Evolutionary conservation across 1,140 invertebrate species (phyloP).

Genomic region (Belonocnema kinseyi): DNA sequence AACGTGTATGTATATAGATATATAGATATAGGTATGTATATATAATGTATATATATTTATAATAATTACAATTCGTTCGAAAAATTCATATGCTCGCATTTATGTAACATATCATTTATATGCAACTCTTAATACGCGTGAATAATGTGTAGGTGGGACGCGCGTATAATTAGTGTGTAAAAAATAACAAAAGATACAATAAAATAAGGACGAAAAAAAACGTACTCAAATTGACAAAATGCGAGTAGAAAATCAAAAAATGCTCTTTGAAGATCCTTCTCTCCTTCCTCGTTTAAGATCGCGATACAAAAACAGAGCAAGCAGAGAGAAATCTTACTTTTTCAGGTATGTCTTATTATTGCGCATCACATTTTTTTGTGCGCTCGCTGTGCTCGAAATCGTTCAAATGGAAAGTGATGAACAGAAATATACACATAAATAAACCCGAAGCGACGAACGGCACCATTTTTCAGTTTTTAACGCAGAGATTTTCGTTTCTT

Average conservation of each 20-base stretch:
- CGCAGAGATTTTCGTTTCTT: conserved; percentile 11
- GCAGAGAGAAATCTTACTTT: background rate
- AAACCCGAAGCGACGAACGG: conserved; percentile 30
- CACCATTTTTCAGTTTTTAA: conserved; percentile 8
- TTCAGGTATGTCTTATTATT: background rate
- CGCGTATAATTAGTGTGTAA: conserved; percentile 11
- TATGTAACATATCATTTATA: conserved; percentile 30
- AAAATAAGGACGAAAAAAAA: conserved; percentile 4
- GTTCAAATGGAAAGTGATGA: background rate
- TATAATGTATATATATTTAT: conserved; percentile 59
- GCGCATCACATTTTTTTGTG: conserved; percentile 28
- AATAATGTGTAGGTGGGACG: background rate
- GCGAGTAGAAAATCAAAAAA: background rate
- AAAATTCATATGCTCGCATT: conserved; percentile 54
- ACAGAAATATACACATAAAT: background rate
- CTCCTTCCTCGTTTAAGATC: background rate
- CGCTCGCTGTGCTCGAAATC: conserved; percentile 29
- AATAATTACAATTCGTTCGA: conserved; percentile 67
- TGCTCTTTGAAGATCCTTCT: background rate
- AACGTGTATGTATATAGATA: conserved; percentile 49
- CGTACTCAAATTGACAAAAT: background rate
- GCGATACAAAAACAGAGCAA: background rate
- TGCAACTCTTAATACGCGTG: conserved; percentile 27
- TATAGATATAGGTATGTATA: conserved; percentile 51
- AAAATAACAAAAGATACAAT: conserved; percentile 27